These are phyloP conservation scores for Myotis lucifugus DNA, from an alignment of 2,113 vertebrate genomes.

Conservation along the genomic window DNA sequence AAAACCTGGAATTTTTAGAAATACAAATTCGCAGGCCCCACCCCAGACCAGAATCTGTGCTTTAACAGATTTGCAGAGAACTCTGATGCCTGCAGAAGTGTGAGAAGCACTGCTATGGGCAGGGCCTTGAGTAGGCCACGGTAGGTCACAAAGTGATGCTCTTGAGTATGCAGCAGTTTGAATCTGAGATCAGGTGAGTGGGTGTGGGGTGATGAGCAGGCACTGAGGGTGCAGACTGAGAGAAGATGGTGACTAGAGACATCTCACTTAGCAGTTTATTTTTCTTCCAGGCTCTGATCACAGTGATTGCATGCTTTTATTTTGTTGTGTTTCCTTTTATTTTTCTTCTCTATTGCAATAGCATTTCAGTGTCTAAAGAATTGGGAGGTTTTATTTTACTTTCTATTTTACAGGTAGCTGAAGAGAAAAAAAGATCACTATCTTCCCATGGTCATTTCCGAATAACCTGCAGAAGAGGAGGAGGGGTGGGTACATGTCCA, in stretches of 20 bases:
- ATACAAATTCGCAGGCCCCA: background rate
- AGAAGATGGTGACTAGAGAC: background rate
- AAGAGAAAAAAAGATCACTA: background rate
- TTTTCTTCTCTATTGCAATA: background rate
- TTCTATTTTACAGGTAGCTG: background rate
- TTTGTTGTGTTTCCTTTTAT: background rate
- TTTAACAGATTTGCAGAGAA: background rate
- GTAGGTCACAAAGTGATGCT: background rate
- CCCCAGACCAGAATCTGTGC: background rate
- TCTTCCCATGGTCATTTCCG: background rate
- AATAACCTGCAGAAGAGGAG: background rate
- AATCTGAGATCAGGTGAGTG: background rate
- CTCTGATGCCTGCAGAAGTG: background rate
- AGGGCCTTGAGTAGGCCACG: background rate
- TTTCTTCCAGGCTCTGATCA: background rate
- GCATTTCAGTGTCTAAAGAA: background rate
- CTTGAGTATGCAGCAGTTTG: background rate
- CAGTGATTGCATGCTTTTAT: background rate
- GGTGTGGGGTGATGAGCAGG: background rate
- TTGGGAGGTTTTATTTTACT: background rate
- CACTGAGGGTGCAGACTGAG: background rate
- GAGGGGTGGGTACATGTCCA: background rate
- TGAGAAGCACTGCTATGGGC: background rate
- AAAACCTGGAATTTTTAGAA: background rate
- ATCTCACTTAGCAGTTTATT: background rate